A percentile compares a stretch with the other conserved stretches of the same genome.
Conservation (phyloP, 2,113 vertebrate species). For the Upupa epops region DNA sequence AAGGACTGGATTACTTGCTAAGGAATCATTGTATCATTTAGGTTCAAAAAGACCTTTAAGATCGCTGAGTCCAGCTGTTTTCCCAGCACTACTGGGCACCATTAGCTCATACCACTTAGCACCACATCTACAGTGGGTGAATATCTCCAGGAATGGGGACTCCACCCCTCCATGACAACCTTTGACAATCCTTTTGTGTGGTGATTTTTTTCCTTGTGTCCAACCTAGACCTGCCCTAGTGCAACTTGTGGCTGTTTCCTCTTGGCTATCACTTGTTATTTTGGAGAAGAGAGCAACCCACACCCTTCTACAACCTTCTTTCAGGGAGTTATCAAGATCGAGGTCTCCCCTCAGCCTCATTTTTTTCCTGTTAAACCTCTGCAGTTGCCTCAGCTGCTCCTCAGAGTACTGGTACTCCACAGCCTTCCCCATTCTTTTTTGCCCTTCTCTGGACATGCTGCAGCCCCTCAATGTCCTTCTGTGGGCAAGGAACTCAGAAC, state of each 20-base stretch:
- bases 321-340: not conserved
- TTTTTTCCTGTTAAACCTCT: not conserved
- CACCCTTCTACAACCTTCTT: not conserved
- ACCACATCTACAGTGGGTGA: not conserved
- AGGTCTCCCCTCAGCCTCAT: not conserved
- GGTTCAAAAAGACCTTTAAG: not conserved
- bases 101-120: not conserved
- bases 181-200: not conserved
- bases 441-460: not conserved
- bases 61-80: not conserved
- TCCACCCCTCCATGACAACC: not conserved
- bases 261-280: rapidly evolving
- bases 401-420: not conserved
- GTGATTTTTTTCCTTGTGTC: not conserved
- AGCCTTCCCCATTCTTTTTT: not conserved
- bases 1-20: conserved; percentile 24
- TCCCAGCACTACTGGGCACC: not conserved
- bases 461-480: not conserved
- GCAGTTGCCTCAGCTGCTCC: not conserved
- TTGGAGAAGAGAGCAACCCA: rapidly evolving
- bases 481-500: not conserved
- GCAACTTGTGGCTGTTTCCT: not conserved
- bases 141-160: not conserved
- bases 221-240: not conserved
- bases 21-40: not conserved